Evolutionary conservation across 1,140 invertebrate genomes (phyloP).

Genomic region (Zophobas atratus): DNA sequence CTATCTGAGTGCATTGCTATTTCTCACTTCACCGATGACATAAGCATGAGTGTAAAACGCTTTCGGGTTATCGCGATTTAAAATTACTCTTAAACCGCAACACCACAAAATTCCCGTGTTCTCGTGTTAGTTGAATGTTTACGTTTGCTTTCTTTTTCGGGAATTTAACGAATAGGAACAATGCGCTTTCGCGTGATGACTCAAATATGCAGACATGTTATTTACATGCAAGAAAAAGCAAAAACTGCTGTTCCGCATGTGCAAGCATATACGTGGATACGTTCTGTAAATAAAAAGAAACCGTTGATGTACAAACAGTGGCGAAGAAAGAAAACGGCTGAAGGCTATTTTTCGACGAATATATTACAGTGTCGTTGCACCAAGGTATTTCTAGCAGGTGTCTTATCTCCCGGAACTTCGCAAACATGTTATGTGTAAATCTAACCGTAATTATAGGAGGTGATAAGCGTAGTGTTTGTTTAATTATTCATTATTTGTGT

Average conservation of each 20-base stretch:
- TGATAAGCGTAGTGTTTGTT: slow-evolving; percentile 33
- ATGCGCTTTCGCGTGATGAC: too few relatives aligned
- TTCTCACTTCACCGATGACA: too few relatives aligned
- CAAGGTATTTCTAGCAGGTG: slow-evolving; percentile 26
- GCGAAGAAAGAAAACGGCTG: neutral
- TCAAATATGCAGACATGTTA: neutral
- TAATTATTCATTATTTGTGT: slow-evolving; percentile 35
- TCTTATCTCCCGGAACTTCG: slow-evolving; percentile 45
- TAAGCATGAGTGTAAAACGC: too few relatives aligned
- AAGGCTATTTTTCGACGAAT: slow-evolving; percentile 1
- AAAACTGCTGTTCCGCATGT: neutral
- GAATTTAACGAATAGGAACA: too few relatives aligned
- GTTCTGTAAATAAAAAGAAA: neutral
- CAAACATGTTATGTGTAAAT: slow-evolving; percentile 30
- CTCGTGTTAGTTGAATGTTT: too few relatives aligned
- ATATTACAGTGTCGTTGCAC: slow-evolving; percentile 38
- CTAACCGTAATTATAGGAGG: slow-evolving; percentile 26
- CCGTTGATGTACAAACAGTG: slow-evolving; percentile 3
- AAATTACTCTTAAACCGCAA: too few relatives aligned
- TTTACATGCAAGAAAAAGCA: neutral
- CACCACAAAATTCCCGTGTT: too few relatives aligned
- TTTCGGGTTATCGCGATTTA: too few relatives aligned
- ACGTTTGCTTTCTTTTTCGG: too few relatives aligned
- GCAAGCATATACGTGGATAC: neutral
- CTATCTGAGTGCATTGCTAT: too few relatives aligned